Evolutionary conservation across 1,140 invertebrate species (phyloP).

Genomic region (Bombus ignitus): DNA sequence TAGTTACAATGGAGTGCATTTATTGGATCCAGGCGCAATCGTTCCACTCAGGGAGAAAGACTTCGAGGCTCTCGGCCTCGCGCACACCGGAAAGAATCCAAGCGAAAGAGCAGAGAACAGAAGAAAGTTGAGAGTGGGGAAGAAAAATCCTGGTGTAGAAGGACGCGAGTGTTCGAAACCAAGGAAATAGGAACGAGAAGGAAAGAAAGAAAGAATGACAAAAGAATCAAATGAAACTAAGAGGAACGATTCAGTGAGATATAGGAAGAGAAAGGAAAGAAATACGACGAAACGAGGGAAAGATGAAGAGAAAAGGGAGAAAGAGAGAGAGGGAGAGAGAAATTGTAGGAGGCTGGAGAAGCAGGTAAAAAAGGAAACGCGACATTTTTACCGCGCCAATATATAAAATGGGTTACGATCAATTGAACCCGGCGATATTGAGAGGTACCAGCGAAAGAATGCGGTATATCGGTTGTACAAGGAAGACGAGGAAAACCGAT

Average conservation of each 20-base stretch:
- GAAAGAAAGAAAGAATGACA: background rate
- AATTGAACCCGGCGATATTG: constrained; percentile 68
- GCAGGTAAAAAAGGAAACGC: constrained; percentile 46
- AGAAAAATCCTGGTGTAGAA: background rate
- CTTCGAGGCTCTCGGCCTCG: constrained; percentile 41
- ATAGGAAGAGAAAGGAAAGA: background rate
- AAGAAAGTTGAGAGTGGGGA: background rate
- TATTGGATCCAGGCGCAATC: constrained; percentile 67
- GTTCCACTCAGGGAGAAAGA: constrained; percentile 52
- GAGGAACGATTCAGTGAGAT: background rate
- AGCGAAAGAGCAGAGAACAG: background rate
- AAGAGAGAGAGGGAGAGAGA: background rate
- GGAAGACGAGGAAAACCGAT: constrained; percentile 57
- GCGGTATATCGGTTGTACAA: constrained; percentile 53
- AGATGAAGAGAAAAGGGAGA: background rate
- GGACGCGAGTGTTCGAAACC: constrained; percentile 15
- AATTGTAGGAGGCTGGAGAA: background rate
- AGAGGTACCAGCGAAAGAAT: constrained; percentile 57
- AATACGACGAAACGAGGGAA: background rate
- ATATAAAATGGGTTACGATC: constrained; percentile 71
- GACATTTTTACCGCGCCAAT: constrained; percentile 67
- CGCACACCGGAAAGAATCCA: background rate
- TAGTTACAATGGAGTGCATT: constrained; percentile 63
- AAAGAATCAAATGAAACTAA: background rate
- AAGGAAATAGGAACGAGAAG: background rate